Evolutionary conservation across 2,113 vertebrate genomes (phyloP).

Genomic region (Albula glossodonta): DNA sequence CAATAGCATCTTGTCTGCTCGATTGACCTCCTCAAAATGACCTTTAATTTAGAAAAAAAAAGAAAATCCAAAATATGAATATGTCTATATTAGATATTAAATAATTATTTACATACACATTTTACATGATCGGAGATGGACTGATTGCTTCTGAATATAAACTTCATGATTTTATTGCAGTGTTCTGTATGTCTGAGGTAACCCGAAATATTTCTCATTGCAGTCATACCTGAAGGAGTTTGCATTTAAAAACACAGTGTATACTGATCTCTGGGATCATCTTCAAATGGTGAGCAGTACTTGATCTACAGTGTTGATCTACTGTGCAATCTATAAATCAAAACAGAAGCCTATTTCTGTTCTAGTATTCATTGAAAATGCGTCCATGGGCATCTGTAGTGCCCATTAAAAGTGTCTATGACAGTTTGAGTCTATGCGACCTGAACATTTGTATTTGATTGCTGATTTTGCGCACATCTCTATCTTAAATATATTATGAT

Average conservation of each 20-base stretch:
- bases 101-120: no score
- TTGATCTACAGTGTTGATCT: neutral
- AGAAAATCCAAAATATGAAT: no score
- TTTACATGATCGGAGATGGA: no score
- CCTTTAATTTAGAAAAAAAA: no score
- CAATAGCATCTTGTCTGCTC: neutral
- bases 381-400: neutral
- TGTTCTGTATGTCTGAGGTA: neutral
- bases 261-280: conserved; percentile 66
- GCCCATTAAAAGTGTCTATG: neutral
- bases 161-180: neutral
- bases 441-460: neutral
- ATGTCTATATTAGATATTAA: no score
- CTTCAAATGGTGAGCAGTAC: conserved; percentile 58
- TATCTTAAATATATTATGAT: neutral
- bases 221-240: conserved; percentile 70
- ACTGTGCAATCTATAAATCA: neutral
- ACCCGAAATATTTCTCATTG: conserved; percentile 13
- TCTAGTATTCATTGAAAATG: neutral
- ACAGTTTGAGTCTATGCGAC: neutral
- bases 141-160: no score
- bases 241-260: conserved; percentile 61
- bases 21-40: neutral
- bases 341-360: neutral
- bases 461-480: neutral